Evolutionary conservation across 2,113 vertebrate species (phyloP).

Genomic region (Sprattus sprattus): DNA sequence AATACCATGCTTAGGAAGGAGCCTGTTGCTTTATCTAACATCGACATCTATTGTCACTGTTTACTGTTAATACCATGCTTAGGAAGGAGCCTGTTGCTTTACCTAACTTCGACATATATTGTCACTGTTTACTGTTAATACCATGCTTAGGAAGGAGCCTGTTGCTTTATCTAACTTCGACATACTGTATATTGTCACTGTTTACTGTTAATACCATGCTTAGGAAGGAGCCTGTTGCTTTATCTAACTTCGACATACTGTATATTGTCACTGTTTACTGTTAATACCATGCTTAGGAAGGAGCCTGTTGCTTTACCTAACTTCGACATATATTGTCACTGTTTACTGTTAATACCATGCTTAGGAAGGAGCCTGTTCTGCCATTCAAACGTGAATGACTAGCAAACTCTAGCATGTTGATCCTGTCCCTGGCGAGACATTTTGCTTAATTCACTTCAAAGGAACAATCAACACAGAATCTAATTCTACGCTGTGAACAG

Average conservation of each 20-base stretch:
- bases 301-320: neutral
- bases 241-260: no score
- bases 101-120: neutral
- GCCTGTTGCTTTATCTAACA: no score
- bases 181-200: neutral
- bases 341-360: neutral
- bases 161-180: no score
- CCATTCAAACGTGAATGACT: neutral
- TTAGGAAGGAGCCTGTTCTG: neutral
- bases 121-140: neutral
- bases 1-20: neutral
- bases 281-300: neutral
- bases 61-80: neutral
- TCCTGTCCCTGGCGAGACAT: neutral
- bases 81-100: neutral
- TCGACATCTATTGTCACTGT: neutral
- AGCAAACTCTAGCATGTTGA: neutral
- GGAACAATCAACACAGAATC: neutral
- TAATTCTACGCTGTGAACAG: neutral
- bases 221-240: neutral
- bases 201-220: neutral
- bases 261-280: neutral
- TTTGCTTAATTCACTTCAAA: constrained; percentile 1
- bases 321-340: neutral
- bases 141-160: neutral